Conservation (phyloP, 2,113 vertebrate species). For the Ceratotherium simum region DNA sequence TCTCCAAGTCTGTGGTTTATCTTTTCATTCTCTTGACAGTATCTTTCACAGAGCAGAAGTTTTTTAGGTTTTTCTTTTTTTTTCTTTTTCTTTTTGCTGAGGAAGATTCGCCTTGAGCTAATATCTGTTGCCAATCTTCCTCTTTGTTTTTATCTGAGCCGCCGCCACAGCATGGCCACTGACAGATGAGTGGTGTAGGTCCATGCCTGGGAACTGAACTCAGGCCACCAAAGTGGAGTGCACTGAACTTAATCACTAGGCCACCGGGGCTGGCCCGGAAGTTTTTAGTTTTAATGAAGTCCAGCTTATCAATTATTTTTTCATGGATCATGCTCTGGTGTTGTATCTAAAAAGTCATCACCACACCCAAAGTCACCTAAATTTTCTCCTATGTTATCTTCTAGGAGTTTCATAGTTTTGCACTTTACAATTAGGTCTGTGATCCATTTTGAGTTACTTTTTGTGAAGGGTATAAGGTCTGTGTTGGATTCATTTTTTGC, state of each 20-base stretch:
- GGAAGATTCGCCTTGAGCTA: too few relatives aligned
- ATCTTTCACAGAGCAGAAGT: background rate
- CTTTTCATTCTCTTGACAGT: background rate
- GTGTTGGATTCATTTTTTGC: background rate
- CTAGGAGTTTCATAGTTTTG: background rate
- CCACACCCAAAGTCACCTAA: background rate
- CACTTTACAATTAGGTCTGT: background rate
- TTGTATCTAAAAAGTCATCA: background rate
- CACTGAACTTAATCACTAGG: too few relatives aligned
- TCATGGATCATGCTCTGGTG: background rate
- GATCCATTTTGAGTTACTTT: background rate
- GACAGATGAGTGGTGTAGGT: too few relatives aligned
- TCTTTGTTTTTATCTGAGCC: too few relatives aligned
- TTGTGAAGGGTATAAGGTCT: background rate
- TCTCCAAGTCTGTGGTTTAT: background rate
- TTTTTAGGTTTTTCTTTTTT: slow-evolving; percentile 35
- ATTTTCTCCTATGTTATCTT: background rate
- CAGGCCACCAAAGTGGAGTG: too few relatives aligned
- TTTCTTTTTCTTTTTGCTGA: background rate
- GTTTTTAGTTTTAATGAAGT: slow-evolving; percentile 7
- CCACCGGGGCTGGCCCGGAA: background rate
- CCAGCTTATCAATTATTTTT: background rate
- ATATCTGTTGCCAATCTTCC: too few relatives aligned
- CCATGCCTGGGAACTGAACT: too few relatives aligned
- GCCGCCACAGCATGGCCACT: too few relatives aligned